Evolutionary conservation across 2,113 vertebrate genomes (phyloP).

Genomic region (Uropsilus gracilis): DNA sequence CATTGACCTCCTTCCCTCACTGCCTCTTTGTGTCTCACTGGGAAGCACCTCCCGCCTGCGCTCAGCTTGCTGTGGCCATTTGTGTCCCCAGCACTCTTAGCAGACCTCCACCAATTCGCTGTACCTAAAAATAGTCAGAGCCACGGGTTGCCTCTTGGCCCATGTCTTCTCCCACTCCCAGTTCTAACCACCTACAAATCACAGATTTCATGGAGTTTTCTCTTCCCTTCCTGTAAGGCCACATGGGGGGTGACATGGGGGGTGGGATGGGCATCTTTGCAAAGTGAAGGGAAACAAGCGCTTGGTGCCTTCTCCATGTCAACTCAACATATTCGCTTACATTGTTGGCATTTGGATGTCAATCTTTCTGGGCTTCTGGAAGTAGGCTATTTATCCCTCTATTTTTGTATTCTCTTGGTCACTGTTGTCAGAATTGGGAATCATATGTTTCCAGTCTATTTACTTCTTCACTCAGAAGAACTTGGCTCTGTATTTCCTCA

Average conservation of each 20-base stretch:
- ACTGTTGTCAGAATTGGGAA: not conserved
- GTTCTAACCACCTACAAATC: not conserved
- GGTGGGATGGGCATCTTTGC: not conserved
- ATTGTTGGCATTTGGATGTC: not conserved
- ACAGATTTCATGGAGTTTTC: not conserved
- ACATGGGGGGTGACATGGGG: too few species aligned
- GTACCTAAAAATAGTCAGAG: slow-evolving; percentile 36
- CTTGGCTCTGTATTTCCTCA: not conserved
- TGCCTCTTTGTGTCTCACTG: not conserved
- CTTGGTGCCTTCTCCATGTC: not conserved
- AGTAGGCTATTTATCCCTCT: not conserved
- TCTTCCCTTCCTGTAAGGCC: not conserved
- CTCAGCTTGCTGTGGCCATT: not conserved
- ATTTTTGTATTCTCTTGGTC: not conserved
- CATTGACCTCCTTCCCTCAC: not conserved
- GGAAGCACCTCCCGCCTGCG: not conserved
- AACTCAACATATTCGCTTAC: not conserved
- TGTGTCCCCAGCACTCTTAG: slow-evolving; percentile 21
- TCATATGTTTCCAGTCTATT: not conserved
- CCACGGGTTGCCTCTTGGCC: not conserved
- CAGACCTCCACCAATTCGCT: not conserved
- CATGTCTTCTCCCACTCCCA: not conserved
- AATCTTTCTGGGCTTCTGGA: not conserved
- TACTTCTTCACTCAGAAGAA: not conserved
- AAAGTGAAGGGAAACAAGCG: not conserved